phyloP scores from a whole-genome alignment of 2,888 invertebrate species.

The Caenorhabditis drosophilae region DNA sequence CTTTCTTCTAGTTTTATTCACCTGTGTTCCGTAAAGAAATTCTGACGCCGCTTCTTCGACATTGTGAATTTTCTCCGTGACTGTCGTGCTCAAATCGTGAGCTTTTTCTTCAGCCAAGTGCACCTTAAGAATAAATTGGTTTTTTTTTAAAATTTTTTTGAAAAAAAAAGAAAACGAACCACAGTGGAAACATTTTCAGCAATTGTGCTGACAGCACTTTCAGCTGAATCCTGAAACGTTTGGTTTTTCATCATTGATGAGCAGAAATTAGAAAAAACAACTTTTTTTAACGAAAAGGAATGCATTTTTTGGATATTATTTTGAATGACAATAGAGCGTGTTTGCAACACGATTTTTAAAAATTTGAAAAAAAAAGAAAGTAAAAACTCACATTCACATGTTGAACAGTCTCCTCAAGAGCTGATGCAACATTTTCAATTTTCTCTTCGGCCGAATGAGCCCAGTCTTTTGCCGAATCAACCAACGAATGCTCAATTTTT shows the following conservation, averaged over 20 bases:
- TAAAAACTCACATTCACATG: constrained; percentile 17
- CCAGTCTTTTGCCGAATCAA: constrained; percentile 22
- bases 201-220: not conserved
- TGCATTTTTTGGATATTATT: too few relatives aligned
- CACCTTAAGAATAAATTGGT: not conserved
- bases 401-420: constrained; percentile 23
- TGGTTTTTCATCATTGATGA: not conserved
- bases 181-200: too few relatives aligned
- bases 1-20: not conserved
- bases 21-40: constrained; percentile 22
- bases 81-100: not conserved
- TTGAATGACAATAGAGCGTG: too few relatives aligned
- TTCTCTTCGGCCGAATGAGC: constrained; percentile 17
- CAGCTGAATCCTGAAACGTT: constrained; percentile 14
- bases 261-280: too few relatives aligned
- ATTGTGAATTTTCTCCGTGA: constrained; percentile 18
- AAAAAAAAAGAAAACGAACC: not conserved
- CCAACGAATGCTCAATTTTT: constrained; percentile 8
- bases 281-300: too few relatives aligned
- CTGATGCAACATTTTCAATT: constrained; percentile 15
- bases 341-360: not conserved
- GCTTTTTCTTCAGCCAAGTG: not conserved
- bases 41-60: constrained; percentile 24
- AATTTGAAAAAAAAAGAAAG: not conserved
- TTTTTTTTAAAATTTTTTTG: not conserved